Conservation (phyloP, 2,888 invertebrate genomes). For the Drosophila helvetica region DNA sequence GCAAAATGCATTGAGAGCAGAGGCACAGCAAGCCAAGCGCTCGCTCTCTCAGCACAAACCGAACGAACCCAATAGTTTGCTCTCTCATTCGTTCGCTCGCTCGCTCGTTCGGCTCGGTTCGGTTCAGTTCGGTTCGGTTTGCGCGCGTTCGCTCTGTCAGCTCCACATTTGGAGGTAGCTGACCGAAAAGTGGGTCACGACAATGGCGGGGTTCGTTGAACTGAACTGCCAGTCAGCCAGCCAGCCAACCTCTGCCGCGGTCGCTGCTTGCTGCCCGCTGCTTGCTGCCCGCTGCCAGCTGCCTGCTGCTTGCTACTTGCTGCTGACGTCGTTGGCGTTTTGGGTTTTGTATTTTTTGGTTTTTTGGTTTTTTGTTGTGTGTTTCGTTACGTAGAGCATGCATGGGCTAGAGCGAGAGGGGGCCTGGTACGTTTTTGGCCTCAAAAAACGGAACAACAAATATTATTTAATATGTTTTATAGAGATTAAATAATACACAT, state of each 20-base stretch:
- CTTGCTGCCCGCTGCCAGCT: conserved; percentile 29
- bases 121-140: conserved; percentile 28
- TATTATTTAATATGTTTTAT: conserved; percentile 71
- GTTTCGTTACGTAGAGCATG: conserved; percentile 76
- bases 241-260: conserved; percentile 69
- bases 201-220: conserved; percentile 84
- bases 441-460: conserved; percentile 57
- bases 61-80: conserved; percentile 33
- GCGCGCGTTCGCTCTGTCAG: conserved; percentile 61
- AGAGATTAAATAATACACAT: conserved; percentile 55
- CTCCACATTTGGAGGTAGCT: conserved; percentile 84
- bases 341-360: conserved; percentile 55
- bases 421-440: conserved; percentile 59
- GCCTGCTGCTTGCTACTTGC: conserved; percentile 39
- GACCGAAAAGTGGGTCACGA: conserved; percentile 84
- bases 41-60: conserved; percentile 33
- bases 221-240: conserved; percentile 75
- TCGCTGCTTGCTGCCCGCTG: conserved; percentile 54
- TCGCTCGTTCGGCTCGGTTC: conserved; percentile 11
- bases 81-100: conserved; percentile 10
- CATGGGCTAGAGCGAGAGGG: conserved; percentile 42
- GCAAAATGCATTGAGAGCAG: conserved; percentile 59
- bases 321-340: conserved; percentile 48
- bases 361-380: conserved; percentile 23
- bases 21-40: conserved; percentile 4